phyloP scores from a whole-genome alignment of 1,140 invertebrate species.

The Trichoplusia ni region DNA sequence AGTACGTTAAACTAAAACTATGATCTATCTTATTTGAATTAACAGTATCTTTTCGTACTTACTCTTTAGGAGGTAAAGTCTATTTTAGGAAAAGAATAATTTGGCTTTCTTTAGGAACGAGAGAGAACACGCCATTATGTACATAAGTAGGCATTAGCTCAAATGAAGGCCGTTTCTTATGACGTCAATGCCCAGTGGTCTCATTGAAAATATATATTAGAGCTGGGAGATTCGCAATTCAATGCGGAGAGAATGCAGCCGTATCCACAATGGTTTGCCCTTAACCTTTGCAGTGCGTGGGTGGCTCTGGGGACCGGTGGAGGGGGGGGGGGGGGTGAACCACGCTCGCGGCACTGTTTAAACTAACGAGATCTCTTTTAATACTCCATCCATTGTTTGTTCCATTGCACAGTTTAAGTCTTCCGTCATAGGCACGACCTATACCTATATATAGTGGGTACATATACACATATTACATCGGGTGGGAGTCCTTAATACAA shows the following conservation, averaged over 20 bases:
- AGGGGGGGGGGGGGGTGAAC: constrained; percentile 22
- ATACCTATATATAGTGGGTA: not conserved
- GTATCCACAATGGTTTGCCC: constrained; percentile 51
- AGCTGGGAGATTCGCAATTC: constrained; percentile 34
- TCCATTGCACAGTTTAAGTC: constrained; percentile 5
- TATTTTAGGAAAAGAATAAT: not conserved
- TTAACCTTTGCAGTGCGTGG: constrained; percentile 69
- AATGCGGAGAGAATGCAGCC: constrained; percentile 35
- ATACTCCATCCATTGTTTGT: constrained; percentile 31
- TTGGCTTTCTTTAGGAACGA: not conserved
- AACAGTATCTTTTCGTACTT: too few species aligned
- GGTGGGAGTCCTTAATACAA: too few species aligned
- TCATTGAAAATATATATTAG: constrained; percentile 27
- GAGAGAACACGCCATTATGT: not conserved
- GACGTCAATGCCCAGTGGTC: constrained; percentile 9
- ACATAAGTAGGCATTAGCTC: not conserved
- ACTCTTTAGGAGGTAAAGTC: too few species aligned
- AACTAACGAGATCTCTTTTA: constrained; percentile 46
- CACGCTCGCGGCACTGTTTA: constrained; percentile 37
- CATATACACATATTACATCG: too few species aligned
- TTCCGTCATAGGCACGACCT: constrained; percentile 4
- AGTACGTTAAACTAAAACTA: not conserved
- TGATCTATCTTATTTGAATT: not conserved
- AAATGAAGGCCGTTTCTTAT: not conserved
- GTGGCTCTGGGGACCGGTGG: constrained; percentile 25